phyloP scores from a whole-genome alignment of 2,113 vertebrate species.

The Dendropsophus ebraccatus region DNA sequence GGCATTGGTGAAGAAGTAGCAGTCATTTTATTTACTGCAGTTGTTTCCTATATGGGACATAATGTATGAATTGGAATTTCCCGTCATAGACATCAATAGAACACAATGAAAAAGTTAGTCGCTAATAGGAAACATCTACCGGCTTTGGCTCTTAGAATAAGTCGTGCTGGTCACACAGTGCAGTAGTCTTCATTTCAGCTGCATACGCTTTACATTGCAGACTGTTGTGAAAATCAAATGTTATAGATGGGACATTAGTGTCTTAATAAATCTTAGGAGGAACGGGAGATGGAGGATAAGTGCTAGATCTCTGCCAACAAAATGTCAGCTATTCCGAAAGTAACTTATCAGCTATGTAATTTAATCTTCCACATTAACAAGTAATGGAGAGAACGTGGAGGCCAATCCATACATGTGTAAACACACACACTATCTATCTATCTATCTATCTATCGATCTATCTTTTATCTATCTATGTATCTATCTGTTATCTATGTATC shows the following conservation, averaged over 20 bases:
- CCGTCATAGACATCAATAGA: too few relatives aligned
- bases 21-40: too few relatives aligned
- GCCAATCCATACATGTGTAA: background rate
- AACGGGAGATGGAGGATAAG: conserved; percentile 32
- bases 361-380: conserved; percentile 22
- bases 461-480: too few relatives aligned
- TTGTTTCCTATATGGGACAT: too few relatives aligned
- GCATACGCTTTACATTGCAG: background rate
- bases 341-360: conserved; percentile 47
- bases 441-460: too few relatives aligned
- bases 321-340: conserved; percentile 33
- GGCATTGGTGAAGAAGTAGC: too few relatives aligned
- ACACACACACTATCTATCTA: background rate
- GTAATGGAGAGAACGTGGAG: background rate
- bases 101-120: too few relatives aligned
- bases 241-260: conserved; percentile 44
- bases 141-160: too few relatives aligned
- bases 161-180: background rate
- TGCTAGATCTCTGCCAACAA: conserved; percentile 38
- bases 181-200: background rate
- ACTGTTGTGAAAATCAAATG: conserved; percentile 21
- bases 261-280: conserved; percentile 22
- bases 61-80: too few relatives aligned
- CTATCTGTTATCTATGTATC: too few relatives aligned
- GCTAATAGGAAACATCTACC: too few relatives aligned